Evolutionary conservation across 92 coral and sea anemone species (phyloP).

Genomic region (Paramuricea clavata): DNA sequence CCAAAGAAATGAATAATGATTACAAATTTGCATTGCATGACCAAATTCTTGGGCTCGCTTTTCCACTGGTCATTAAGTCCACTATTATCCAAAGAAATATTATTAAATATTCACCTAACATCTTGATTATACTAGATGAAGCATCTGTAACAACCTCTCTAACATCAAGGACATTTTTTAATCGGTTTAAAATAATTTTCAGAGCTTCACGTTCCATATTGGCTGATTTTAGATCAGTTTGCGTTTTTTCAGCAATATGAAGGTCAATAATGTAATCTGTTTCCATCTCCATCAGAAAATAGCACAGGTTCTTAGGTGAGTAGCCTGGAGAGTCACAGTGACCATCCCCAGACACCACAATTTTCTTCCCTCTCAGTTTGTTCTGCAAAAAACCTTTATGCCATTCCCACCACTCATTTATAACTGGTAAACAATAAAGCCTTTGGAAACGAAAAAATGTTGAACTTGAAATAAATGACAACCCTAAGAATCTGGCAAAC

Average conservation of each 20-base stretch:
- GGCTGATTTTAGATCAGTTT: conserved; percentile 4
- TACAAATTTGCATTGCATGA: too few relatives aligned
- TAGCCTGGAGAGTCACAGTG: background rate
- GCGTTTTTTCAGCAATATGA: background rate
- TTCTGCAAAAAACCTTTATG: too few relatives aligned
- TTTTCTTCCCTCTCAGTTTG: background rate
- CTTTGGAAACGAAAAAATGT: too few relatives aligned
- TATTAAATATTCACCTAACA: background rate
- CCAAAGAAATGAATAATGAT: too few relatives aligned
- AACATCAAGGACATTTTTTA: background rate
- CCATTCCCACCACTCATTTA: too few relatives aligned
- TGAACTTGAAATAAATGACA: too few relatives aligned
- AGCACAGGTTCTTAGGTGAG: background rate
- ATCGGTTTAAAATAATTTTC: background rate
- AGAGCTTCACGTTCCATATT: conserved; percentile 49
- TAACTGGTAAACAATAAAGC: too few relatives aligned
- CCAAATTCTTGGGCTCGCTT: background rate
- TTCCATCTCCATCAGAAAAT: background rate
- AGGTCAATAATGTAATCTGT: background rate
- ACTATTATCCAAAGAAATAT: background rate
- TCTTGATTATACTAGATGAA: background rate
- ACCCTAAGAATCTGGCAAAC: too few relatives aligned
- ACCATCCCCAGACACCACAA: conserved; percentile 1
- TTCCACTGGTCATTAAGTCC: background rate
- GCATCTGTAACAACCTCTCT: background rate